Conservation (phyloP, 2,113 vertebrate genomes). For the Chloropsis hardwickii region DNA sequence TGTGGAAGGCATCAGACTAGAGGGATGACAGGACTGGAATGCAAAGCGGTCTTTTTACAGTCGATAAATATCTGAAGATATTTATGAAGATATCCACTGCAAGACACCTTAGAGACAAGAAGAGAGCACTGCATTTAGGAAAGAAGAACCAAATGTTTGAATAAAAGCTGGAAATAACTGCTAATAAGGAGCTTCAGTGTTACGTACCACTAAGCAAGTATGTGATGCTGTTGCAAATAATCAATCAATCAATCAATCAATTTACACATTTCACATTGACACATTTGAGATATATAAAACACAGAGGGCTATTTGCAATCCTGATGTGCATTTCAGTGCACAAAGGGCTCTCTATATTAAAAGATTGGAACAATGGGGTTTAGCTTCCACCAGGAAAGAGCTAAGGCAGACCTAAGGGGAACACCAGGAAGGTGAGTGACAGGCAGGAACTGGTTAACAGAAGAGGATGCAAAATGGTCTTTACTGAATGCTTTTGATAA, state of each 20-base stretch:
- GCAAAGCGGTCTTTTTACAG: background rate
- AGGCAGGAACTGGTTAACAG: background rate
- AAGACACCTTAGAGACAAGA: background rate
- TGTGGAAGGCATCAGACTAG: background rate
- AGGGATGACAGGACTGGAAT: background rate
- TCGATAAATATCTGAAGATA: background rate
- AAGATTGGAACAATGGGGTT: background rate
- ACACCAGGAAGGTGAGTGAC: background rate
- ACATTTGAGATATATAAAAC: background rate
- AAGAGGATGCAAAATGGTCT: background rate
- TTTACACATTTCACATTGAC: background rate
- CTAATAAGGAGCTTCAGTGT: background rate
- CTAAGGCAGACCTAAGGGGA: background rate
- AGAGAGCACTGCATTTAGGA: background rate
- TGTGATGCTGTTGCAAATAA: background rate
- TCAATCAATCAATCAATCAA: background rate
- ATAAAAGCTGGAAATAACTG: background rate
- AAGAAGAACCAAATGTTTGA: background rate
- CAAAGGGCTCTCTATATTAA: background rate
- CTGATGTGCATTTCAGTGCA: background rate
- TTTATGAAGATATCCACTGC: no score
- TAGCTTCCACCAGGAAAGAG: background rate
- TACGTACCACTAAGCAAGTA: background rate
- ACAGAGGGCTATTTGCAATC: background rate
- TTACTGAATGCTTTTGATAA: background rate